phyloP scores from a whole-genome alignment of 2,113 vertebrate genomes.

The Gasterosteus nipponicus region DNA sequence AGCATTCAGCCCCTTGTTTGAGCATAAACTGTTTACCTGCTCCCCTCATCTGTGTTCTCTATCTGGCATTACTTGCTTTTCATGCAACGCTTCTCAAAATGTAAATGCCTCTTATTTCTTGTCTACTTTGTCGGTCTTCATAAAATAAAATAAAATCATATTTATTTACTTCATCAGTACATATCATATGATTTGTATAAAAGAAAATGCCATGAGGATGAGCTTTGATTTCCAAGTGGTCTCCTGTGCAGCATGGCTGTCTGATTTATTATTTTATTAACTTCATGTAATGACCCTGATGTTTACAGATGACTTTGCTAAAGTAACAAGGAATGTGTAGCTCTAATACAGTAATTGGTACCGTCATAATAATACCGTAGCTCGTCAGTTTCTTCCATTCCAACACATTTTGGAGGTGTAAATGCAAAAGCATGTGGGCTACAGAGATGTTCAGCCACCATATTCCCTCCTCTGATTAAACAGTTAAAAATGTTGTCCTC shows the following conservation, averaged over 20 bases:
- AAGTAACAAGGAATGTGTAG: conserved; percentile 5
- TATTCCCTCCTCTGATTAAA: conserved; percentile 2
- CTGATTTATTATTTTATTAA: conserved; percentile 3
- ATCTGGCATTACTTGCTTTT: not conserved
- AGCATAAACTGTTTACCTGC: not conserved
- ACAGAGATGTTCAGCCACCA: conserved; percentile 2
- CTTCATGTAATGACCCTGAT: conserved; percentile 47
- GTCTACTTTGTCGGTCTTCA: conserved; percentile 7
- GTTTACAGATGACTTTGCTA: conserved; percentile 40
- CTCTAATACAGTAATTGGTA: conserved; percentile 15
- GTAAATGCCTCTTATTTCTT: conserved; percentile 22
- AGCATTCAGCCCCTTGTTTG: not conserved
- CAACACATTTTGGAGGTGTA: conserved; percentile 7
- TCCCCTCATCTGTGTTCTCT: not conserved
- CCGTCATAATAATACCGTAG: not conserved
- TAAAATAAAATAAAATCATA: conserved; percentile 56
- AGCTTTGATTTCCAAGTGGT: conserved; percentile 27
- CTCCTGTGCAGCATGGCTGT: conserved; percentile 39
- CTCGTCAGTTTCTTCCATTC: conserved; percentile 35
- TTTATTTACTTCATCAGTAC: conserved; percentile 40
- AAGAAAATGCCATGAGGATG: conserved; percentile 35
- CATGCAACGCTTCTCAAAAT: conserved; percentile 7
- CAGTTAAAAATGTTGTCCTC: conserved; percentile 19
- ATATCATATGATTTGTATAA: conserved; percentile 14
- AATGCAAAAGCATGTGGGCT: not conserved